Percentiles rank a stretch among this genome's conserved stretches.
Conservation (phyloP, 2,888 invertebrate genomes). For the Gerris lacustris region DNA sequence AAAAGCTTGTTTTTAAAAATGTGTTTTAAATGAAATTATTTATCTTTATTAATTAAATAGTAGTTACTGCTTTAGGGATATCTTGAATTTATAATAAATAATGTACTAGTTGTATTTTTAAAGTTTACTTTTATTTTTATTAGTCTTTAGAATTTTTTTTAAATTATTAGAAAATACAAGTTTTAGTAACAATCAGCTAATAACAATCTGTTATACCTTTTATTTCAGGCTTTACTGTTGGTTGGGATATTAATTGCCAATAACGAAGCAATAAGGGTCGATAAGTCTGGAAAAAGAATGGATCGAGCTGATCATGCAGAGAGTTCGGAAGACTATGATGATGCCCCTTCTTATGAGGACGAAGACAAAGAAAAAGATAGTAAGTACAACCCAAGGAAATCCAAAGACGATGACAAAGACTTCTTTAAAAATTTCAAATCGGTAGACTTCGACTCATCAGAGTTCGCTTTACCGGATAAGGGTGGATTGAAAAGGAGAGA, state of each 20-base stretch:
- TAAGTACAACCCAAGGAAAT: neutral
- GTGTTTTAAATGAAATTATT: too few species aligned
- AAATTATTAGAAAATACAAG: too few species aligned
- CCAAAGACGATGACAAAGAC: neutral
- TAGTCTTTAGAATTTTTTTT: too few species aligned
- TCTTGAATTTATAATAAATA: too few species aligned
- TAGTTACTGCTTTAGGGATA: too few species aligned
- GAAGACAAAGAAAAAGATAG: neutral
- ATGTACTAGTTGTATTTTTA: too few species aligned
- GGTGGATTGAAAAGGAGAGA: neutral
- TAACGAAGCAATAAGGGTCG: neutral
- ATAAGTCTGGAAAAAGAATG: neutral
- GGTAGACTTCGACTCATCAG: neutral
- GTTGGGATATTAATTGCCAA: neutral
- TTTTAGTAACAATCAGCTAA: too few species aligned
- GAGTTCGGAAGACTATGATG: neutral
- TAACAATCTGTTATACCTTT: too few species aligned
- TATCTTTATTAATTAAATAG: too few species aligned
- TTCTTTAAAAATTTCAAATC: neutral
- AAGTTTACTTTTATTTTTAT: too few species aligned
- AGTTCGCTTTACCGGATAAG: neutral
- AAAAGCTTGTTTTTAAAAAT: too few species aligned
- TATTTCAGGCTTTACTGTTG: neutral
- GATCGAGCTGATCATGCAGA: neutral
- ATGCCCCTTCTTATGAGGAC: neutral